A percentile compares a stretch with the other conserved stretches of the same genome.
phyloP scores from a whole-genome alignment of 1,140 invertebrate species.

The Pogonomyrmex californicus region DNA sequence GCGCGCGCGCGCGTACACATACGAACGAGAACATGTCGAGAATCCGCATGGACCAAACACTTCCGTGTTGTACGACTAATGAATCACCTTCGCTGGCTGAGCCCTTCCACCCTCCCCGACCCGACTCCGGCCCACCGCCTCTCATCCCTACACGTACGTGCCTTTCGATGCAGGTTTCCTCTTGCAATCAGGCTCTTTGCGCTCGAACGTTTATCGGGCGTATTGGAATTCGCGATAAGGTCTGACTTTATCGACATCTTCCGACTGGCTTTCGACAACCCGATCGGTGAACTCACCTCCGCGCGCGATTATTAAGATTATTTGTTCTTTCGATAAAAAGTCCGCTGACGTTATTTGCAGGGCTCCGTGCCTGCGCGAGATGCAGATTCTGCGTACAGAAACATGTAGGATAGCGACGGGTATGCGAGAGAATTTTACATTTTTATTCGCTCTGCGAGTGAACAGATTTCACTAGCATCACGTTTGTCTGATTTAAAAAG shows the following conservation, averaged over 20 bases:
- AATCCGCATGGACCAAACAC: slow-evolving; percentile 79
- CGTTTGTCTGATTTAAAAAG: slow-evolving; percentile 15
- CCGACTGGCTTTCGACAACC: slow-evolving; percentile 57
- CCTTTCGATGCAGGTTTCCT: slow-evolving; percentile 55
- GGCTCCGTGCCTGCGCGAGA: not conserved
- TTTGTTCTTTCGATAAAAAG: slow-evolving; percentile 61
- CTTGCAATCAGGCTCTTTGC: slow-evolving; percentile 62
- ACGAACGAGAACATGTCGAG: slow-evolving; percentile 63
- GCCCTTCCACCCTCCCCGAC: slow-evolving; percentile 70
- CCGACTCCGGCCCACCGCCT: slow-evolving; percentile 16
- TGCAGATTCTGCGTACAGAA: slow-evolving; percentile 36
- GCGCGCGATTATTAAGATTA: slow-evolving; percentile 54
- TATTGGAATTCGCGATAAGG: slow-evolving; percentile 69
- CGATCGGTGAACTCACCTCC: not conserved
- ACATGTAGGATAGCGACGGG: slow-evolving; percentile 7
- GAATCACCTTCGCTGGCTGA: slow-evolving; percentile 83
- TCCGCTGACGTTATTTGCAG: slow-evolving; percentile 6
- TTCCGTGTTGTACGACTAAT: slow-evolving; percentile 87
- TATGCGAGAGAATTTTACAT: slow-evolving; percentile 25
- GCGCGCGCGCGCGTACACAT: slow-evolving; percentile 4
- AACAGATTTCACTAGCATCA: not conserved
- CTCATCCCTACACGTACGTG: slow-evolving; percentile 18
- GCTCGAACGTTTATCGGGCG: slow-evolving; percentile 66
- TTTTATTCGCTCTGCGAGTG: not conserved
- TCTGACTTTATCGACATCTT: slow-evolving; percentile 60